Evolutionary conservation across 2,888 invertebrate genomes (phyloP), one percentile per base, ranked within the genome.

Genomic region (Phoenoteleia sp.): DNA sequence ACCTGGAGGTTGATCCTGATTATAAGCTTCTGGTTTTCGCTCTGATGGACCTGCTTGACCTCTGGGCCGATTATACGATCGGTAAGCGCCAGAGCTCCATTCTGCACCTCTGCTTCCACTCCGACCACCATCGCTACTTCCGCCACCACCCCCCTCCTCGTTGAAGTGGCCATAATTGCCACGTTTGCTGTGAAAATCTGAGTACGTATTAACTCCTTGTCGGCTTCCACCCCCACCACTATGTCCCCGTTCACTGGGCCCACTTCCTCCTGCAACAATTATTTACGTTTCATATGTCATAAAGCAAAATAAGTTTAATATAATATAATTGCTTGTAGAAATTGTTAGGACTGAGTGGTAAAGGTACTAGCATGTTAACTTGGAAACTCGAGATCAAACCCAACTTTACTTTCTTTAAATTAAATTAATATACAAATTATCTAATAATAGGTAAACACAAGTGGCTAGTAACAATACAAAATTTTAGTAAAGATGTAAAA

Each of bases 81-180:
- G 39, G n/a, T n/a, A n/a, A n/a, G n/a, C 92, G 54, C 92, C 90
- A 42, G 92, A 71, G 19, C 84, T 80, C n/a, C 52, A 52, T 6
- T 42, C 11, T 2, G 29, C 47, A 6, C 27, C 56, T 15, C 15
- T 88, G 67, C 87, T 82, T 64, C 67, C 58, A 27, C 87, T 82
- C 6, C 82, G 81, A 54, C 33, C 36, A 7, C 52, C 67, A 13
- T 66, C 62, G 1, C 62, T 45, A n/a, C 71, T 67, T 27, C n/a
- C n/a, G n/a, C n/a, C n/a, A n/a, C 76, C 77, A 45, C 80, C 80
- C 64, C 60, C 76, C 69, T 89, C 89, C 5, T 92, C 92, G 64
- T 87, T 89, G 60, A 92, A 93, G 62, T 91, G 90, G 4, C 91
- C 92, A 74, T 92, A 93, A 81, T 90, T 93, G n/a, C 92, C 92